Conservation (phyloP, 2,797 vertebrate species). For the Tokudaia tokunoshimensis region DNA sequence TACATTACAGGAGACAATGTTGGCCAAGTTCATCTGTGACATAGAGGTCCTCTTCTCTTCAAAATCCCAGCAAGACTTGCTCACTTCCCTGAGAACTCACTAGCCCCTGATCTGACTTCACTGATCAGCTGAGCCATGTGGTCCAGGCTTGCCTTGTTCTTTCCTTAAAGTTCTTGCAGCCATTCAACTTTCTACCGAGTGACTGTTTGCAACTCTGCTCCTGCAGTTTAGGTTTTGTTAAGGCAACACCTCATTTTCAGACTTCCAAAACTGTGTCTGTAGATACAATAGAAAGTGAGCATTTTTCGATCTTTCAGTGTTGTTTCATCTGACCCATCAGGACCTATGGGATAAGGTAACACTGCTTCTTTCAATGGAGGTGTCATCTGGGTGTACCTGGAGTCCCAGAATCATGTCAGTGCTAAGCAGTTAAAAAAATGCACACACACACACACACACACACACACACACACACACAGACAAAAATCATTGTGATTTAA, state of each 20-base stretch:
- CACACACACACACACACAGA: background rate
- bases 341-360: background rate
- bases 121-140: background rate
- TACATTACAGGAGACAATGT: background rate
- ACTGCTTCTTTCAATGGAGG: background rate
- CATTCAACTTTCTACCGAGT: background rate
- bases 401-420: background rate
- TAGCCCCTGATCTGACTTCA: background rate
- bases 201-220: background rate
- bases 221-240: constrained; percentile 9
- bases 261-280: background rate
- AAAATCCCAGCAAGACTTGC: background rate
- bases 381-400: background rate
- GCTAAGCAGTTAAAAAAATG: constrained; percentile 9
- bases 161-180: background rate
- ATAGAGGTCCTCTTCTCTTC: background rate
- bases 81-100: background rate
- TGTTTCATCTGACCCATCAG: background rate
- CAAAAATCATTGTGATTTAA: background rate
- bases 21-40: background rate
- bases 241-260: background rate
- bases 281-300: background rate
- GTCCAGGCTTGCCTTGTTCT: background rate
- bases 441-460: background rate
- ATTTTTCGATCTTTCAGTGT: background rate